Evolutionary conservation across 92 coral and sea anemone genomes (phyloP), one percentile per base, ranked within the genome.

Genomic region (Galaxea fascicularis): DNA sequence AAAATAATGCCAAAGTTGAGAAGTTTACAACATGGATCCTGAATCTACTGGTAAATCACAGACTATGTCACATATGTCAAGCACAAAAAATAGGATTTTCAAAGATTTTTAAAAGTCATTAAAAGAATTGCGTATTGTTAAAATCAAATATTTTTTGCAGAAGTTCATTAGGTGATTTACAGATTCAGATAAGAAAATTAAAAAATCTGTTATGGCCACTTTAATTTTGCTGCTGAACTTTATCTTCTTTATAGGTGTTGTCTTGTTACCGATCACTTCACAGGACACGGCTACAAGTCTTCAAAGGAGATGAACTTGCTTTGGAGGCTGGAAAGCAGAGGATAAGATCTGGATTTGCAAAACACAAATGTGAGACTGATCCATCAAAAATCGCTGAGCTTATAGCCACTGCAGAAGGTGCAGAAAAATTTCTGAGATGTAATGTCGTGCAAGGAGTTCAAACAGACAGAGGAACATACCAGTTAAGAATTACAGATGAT

Each of bases 361-460:
- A 91, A 65, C 88, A 96, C 89, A 96, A 82, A 78, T 41, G 57
- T 59, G 98, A 94, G 85, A 88, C 72, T 44, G 95, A 95, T 82
- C 78, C 87, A 35, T 77, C 70, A 21, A 91, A 89, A 86, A 94
- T 96, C 35, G 85, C 87, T 39, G 98, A 93, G 85, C 98, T 96
- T 26, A 57, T 96, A 22, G 76, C 72, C 51, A 59, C 71, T 21
- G 99, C 95, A 51, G 94, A 91, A 75, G 91, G 94, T 65, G 94
- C 94, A 65, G 97, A 92, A 74, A 88, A 87, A 41, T 85, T 94
- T 72, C 77, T 96, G 78, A 86, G 92, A 53, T 93, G 92, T 29
- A 87, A 90, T 46, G 89, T 96, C 10, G 98, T 96, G 13, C 99
- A 96, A 91, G 99, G 98, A 1, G 91, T 92, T 2, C 84, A 89